These are phyloP conservation scores for Agrochola litura DNA, from an alignment of 2,888 invertebrate genomes.

Conservation along the genomic window DNA sequence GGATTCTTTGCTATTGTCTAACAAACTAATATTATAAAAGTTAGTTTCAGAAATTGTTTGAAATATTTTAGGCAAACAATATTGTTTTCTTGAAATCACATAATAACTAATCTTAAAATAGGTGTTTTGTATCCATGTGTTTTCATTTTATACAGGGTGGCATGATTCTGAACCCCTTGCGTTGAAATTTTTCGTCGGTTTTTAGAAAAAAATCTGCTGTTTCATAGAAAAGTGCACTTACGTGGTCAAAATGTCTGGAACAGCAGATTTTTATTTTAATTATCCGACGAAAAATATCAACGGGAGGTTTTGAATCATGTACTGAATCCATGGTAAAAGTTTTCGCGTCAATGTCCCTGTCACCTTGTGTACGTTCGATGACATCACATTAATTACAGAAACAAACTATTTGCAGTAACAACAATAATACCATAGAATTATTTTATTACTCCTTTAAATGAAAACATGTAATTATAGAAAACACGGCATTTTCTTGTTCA, in stretches of 20 bases:
- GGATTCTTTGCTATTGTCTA: slow-evolving; percentile 9
- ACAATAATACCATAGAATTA: slow-evolving; percentile 10
- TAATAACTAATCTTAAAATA: background rate
- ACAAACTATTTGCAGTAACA: slow-evolving; percentile 9
- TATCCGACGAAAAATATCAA: too few relatives aligned
- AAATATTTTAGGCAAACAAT: background rate
- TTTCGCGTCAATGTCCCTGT: too few relatives aligned
- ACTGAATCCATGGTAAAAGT: too few relatives aligned
- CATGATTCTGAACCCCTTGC: too few relatives aligned
- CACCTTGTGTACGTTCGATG: background rate
- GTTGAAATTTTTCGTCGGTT: too few relatives aligned
- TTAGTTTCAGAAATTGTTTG: background rate
- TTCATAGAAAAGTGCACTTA: too few relatives aligned
- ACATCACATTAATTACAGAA: background rate
- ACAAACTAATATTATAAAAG: background rate
- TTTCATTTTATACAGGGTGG: background rate
- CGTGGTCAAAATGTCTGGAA: too few relatives aligned
- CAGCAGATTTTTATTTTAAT: too few relatives aligned
- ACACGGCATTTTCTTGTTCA: slow-evolving; percentile 30
- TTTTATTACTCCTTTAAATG: slow-evolving; percentile 18
- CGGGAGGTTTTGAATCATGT: too few relatives aligned
- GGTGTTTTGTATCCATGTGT: background rate
- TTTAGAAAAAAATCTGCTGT: too few relatives aligned
- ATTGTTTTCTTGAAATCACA: background rate
- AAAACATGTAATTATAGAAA: slow-evolving; percentile 44